Evolutionary conservation across 2,888 invertebrate species (phyloP).

Genomic region (Gandaritis pyraliata): DNA sequence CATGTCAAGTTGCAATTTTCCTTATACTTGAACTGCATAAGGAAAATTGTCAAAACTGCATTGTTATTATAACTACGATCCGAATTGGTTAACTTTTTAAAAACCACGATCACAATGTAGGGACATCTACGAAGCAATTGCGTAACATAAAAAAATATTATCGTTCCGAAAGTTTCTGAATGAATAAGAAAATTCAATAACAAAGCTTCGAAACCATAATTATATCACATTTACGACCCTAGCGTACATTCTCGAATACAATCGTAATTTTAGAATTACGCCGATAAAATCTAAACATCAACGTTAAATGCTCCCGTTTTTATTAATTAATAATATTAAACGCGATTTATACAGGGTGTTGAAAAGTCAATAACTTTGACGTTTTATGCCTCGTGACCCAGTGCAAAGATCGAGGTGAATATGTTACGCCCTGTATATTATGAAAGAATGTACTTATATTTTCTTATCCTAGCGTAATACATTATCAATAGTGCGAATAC

Average conservation of each 20-base stretch:
- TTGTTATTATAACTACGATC: too few species aligned
- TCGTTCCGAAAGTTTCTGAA: conserved; percentile 3
- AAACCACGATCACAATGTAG: too few species aligned
- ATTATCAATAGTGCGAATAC: conserved; percentile 37
- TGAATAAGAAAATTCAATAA: conserved; percentile 8
- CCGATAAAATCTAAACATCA: conserved; percentile 38
- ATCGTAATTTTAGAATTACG: conserved; percentile 46
- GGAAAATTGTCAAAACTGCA: too few species aligned
- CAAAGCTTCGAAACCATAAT: conserved; percentile 12
- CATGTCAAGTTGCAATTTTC: too few species aligned
- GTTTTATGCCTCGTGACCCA: background rate
- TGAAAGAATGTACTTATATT: conserved; percentile 46
- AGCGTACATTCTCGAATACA: conserved; percentile 47
- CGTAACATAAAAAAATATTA: background rate
- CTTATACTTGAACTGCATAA: too few species aligned
- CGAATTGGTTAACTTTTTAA: too few species aligned
- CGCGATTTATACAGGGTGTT: background rate
- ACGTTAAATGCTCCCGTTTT: conserved; percentile 61
- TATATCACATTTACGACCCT: conserved; percentile 57
- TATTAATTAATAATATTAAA: background rate
- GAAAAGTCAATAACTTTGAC: background rate
- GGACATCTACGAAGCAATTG: too few species aligned
- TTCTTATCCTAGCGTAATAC: conserved; percentile 56
- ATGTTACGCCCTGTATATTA: conserved; percentile 45
- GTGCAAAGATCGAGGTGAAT: background rate